Base-by-base conservation (phyloP, 2,113 vertebrate species). In the Peromyscus maniculatus region DNA sequence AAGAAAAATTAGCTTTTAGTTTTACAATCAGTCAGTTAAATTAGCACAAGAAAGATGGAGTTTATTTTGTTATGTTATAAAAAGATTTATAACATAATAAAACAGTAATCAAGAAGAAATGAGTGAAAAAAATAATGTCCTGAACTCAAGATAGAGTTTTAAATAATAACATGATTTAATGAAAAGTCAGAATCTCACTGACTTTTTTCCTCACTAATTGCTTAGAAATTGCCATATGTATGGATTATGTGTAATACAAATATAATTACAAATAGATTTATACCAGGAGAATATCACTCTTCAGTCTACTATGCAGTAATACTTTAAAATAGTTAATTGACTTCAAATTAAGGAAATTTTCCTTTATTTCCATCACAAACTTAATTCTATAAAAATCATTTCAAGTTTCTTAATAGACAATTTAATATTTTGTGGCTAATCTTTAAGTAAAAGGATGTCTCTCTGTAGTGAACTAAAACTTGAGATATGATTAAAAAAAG, bases 381-480 rank as follows among this genome's bases (percentile, higher is more conserved):
- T 97, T 71, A 96, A 95, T 96, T 97, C 91, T 79, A 43, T 96
- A 94, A 97, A 97, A 97, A 96, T 97, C n/a, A 96, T 97, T 88
- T 98, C 95, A 98, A 98, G 97, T 95, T 96, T 97, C 98, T 97
- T 98, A 98, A 98, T 98, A 98, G 33, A 19, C 91, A 97, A 97
- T 97, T 99, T 98, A 98, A 99, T 98, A 98, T 98, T 99, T 98
- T 98, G 98, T 98, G 98, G 98, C 98, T 92, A 97, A 87, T 93
- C 46, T 97, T 98, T 98, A 97, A 97, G 90, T 94, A 97, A 97
- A 86, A 98, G 98, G 84, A 97, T 97, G 90, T 7, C 88, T 98
- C 66, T 96, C 94, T 97, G 91, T 87, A 97, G 90, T 94, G 97
- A 93, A 93, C 89, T 96, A 88, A 80, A 80, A 92, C 97, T 94